Evolutionary conservation across 2,888 invertebrate species (phyloP).

Genomic region (Penaeus monodon): DNA sequence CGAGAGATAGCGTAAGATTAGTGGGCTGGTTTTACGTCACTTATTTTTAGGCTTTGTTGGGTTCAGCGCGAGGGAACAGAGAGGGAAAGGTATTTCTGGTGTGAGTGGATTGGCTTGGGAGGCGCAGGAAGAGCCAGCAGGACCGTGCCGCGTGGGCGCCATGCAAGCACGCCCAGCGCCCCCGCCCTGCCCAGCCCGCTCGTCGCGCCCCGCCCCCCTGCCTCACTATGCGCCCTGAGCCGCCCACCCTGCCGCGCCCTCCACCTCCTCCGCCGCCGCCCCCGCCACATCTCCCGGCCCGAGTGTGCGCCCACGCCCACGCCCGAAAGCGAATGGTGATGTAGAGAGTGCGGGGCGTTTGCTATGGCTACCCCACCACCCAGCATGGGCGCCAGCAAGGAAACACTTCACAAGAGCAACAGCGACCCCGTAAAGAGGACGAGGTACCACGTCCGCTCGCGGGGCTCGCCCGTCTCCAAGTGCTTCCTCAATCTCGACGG

Average conservation of each 20-base stretch:
- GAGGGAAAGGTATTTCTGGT: not conserved
- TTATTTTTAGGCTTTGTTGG: not conserved
- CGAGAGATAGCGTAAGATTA: not conserved
- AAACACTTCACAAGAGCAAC: constrained; percentile 60
- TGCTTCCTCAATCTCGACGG: constrained; percentile 88
- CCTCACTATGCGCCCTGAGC: constrained; percentile 1
- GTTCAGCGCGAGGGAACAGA: not conserved
- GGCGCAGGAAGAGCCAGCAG: not conserved
- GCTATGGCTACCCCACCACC: constrained; percentile 49
- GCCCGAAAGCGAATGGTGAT: constrained; percentile 11
- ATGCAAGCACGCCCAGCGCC: not conserved
- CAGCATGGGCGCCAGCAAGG: constrained; percentile 40
- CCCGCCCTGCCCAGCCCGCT: not conserved
- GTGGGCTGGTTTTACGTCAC: not conserved
- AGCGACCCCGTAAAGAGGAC: constrained; percentile 47
- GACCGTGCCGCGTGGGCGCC: not conserved
- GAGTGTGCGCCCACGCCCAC: not conserved
- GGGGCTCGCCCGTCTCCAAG: constrained; percentile 66
- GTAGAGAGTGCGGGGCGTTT: not conserved
- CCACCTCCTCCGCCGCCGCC: not conserved
- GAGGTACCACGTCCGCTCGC: constrained; percentile 9
- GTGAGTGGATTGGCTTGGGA: not conserved
- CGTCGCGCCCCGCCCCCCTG: not conserved
- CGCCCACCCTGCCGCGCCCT: constrained; percentile 1
- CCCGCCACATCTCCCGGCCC: not conserved